Base-by-base conservation (phyloP, 1,140 invertebrate genomes). In the Ridgeia piscesae region DNA sequence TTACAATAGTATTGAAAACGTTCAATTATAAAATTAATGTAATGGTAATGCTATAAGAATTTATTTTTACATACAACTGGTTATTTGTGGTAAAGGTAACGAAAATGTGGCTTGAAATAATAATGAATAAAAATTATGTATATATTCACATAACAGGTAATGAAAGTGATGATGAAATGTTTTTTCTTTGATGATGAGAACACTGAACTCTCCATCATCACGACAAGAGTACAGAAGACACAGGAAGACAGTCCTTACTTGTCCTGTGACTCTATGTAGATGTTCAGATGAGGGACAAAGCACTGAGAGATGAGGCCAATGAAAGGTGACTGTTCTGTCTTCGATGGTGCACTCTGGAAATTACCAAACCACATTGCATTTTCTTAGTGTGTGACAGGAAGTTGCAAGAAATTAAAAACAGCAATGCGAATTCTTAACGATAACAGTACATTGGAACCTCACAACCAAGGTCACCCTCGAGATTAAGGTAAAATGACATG, bases 261-360 rank as follows among this genome's bases (percentile, higher is more conserved):
- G 96, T 99, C 98, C 92, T 99, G 97, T 95, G 98, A 98, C 94
- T 98, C 98, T 94, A 99, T 98, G 96, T 99, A 99, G 94, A 99
- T 98, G 94, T 98, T 97, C 90, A 99, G 96, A 96, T 99, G 98
- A 6, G 98, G 97, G 94, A 99, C 98, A 96, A 99, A 99, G 96
- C 98, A 99, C 94, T 97, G 97, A 6, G 98, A 98, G 93, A 99
- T 98, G 33, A 98, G 97, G 92, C 98, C 98, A 93, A 97, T 96
- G 95, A 98, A 96, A 92, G 96, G 95, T 92, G 95, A 94, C 90
- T 94, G 42, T 89, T 91, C 91, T 89, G 35, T 92, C 89, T 93
- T 94, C 21, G 89, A 34, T 91, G 91, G 48, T 6, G n/a, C 9
- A 91, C 33, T 21, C 91, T 91, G 34, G 35, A 91, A 58, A 34